Conservation (phyloP, 1,140 invertebrate species). For the Geopemphigus sp. region DNA sequence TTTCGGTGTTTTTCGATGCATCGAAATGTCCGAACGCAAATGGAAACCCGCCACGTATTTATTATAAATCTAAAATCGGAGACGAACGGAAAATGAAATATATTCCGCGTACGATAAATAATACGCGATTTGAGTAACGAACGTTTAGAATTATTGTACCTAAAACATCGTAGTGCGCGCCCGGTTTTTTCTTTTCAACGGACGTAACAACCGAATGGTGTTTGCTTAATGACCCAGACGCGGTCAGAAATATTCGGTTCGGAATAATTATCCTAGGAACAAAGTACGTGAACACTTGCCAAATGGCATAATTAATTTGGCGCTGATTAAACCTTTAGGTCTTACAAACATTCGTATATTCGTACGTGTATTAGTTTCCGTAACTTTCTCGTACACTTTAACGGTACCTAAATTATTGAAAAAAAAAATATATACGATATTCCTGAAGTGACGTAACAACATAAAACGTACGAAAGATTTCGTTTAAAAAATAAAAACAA, state of each 20-base stretch:
- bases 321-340: slow-evolving; percentile 15
- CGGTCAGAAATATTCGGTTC: background rate
- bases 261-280: background rate
- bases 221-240: slow-evolving; percentile 30
- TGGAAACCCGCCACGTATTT: background rate
- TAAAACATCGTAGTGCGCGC: background rate
- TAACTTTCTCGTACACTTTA: background rate
- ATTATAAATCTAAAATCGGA: background rate
- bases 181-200: background rate
- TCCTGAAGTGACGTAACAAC: too few relatives aligned
- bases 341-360: background rate
- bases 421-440: too few relatives aligned
- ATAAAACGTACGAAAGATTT: too few relatives aligned
- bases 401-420: background rate
- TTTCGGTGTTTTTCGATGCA: too few relatives aligned
- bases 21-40: too few relatives aligned
- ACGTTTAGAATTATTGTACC: slow-evolving; percentile 16
- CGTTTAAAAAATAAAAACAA: too few relatives aligned
- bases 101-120: background rate
- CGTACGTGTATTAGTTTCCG: background rate
- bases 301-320: slow-evolving; percentile 19
- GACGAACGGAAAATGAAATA: background rate
- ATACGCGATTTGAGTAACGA: background rate
- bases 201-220: slow-evolving; percentile 9
- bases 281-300: background rate